Percentiles rank a stretch among this genome's conserved stretches.
Evolutionary conservation across 2,113 vertebrate species (phyloP).

Genomic region (Plectropomus leopardus): DNA sequence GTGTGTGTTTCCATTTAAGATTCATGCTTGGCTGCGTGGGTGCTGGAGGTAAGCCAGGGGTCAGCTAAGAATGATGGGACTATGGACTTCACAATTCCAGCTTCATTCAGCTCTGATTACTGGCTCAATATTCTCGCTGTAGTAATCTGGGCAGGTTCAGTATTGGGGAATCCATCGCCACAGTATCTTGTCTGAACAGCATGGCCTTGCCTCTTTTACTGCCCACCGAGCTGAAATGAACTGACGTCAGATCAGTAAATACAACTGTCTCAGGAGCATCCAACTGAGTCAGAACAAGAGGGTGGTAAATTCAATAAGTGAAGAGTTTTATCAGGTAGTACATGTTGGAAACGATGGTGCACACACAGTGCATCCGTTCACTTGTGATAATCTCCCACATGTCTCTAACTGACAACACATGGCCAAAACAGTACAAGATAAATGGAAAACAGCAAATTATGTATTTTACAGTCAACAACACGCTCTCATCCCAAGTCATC

Average conservation of each 20-base stretch:
- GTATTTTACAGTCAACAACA: too few relatives aligned
- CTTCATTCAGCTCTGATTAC: slow-evolving; percentile 36
- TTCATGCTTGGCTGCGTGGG: neutral
- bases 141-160: slow-evolving; percentile 35
- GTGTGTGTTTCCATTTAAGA: neutral
- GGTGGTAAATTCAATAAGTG: neutral
- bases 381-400: neutral
- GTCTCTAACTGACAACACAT: neutral
- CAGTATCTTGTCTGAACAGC: slow-evolving; percentile 37
- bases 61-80: slow-evolving; percentile 43
- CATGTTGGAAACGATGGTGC: neutral
- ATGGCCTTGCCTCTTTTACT: neutral
- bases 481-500: too few relatives aligned
- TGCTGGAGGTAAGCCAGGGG: slow-evolving; percentile 45
- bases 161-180: slow-evolving; percentile 33
- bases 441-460: too few relatives aligned
- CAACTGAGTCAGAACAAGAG: slow-evolving; percentile 1
- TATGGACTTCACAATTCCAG: slow-evolving; percentile 20
- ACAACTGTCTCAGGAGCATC: neutral
- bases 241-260: slow-evolving; percentile 3
- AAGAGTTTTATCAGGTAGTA: neutral
- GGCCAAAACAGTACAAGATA: neutral
- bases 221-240: neutral
- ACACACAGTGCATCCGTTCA: neutral
- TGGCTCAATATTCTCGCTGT: slow-evolving; percentile 34